phyloP scores from a whole-genome alignment of 1,140 invertebrate species.

The Euura lappo region DNA sequence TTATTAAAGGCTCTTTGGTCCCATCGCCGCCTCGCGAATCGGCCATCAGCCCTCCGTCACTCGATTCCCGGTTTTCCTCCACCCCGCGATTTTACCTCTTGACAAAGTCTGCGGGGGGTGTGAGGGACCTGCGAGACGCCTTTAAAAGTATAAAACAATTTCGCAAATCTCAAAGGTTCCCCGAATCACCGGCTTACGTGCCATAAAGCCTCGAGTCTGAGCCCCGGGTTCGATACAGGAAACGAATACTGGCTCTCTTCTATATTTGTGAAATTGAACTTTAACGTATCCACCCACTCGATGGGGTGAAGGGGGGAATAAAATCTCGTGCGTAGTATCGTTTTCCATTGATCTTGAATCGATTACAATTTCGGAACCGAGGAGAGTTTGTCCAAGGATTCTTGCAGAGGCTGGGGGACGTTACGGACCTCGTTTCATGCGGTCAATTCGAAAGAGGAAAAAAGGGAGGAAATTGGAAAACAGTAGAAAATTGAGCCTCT shows the following conservation, averaged over 20 bases:
- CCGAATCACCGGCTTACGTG: too few species aligned
- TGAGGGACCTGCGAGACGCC: background rate
- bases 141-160: slow-evolving; percentile 8
- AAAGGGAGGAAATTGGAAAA: too few species aligned
- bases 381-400: background rate
- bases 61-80: too few species aligned
- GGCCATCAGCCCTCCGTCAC: background rate
- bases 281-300: background rate
- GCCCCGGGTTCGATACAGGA: too few species aligned
- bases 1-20: background rate
- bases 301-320: too few species aligned
- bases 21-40: background rate
- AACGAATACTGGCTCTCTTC: too few species aligned
- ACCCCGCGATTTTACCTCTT: too few species aligned
- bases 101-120: background rate
- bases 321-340: background rate
- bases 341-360: background rate
- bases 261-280: background rate
- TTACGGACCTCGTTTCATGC: background rate
- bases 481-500: too few species aligned
- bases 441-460: background rate
- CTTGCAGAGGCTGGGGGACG: background rate
- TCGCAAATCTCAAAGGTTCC: background rate
- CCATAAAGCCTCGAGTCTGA: too few species aligned
- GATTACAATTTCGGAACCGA: background rate